phyloP scores from a whole-genome alignment of 1,140 invertebrate species.

The Harlomillsia oculata region DNA sequence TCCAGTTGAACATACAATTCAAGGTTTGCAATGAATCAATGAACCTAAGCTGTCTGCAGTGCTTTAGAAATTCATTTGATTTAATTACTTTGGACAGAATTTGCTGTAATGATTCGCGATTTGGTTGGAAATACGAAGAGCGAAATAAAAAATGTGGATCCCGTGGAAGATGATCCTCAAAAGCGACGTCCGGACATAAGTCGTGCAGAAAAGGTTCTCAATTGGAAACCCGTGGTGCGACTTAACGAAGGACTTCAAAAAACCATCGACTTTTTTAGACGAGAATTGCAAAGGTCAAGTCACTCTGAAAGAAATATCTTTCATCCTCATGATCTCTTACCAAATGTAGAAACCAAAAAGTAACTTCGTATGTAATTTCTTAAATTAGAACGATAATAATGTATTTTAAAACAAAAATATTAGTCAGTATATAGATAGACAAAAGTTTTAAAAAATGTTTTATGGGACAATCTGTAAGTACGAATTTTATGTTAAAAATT shows the following conservation, averaged over 20 bases:
- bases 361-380: no score
- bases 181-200: conserved; percentile 84
- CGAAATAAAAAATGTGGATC: conserved; percentile 66
- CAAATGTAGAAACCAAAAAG: no score
- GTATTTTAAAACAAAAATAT: no score
- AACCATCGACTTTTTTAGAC: conserved; percentile 84
- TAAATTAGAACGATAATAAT: no score
- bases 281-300: conserved; percentile 61
- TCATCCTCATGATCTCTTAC: conserved; percentile 20
- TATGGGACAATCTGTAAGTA: no score
- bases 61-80: neutral
- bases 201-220: conserved; percentile 69
- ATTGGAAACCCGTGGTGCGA: conserved; percentile 78
- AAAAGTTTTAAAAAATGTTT: no score
- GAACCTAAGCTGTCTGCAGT: neutral
- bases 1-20: conserved; percentile 93
- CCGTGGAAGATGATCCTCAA: conserved; percentile 92
- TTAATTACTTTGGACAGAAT: conserved; percentile 53
- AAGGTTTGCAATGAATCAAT: conserved; percentile 49
- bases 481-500: no score
- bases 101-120: conserved; percentile 83
- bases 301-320: conserved; percentile 37
- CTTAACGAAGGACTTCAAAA: conserved; percentile 71
- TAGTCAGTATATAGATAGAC: no score
- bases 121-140: conserved; percentile 68